A percentile compares a stretch with the other conserved stretches of the same genome.
phyloP scores from a whole-genome alignment of 2,113 vertebrate genomes.

The Nothoprocta pentlandii region DNA sequence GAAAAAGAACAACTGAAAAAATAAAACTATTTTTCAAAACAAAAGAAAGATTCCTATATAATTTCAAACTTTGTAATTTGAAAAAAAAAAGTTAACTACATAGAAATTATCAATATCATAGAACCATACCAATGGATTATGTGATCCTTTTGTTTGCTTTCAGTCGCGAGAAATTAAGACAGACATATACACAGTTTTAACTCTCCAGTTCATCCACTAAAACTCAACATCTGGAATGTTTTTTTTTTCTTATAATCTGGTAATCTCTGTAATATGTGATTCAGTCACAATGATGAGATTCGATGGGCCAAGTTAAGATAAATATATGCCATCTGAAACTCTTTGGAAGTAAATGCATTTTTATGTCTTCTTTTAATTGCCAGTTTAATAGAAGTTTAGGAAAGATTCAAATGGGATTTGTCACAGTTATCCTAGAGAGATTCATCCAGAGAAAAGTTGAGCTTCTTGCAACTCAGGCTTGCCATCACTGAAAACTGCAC shows the following conservation, averaged over 20 bases:
- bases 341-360: background rate
- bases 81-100: background rate
- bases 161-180: background rate
- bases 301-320: accelerated
- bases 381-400: background rate
- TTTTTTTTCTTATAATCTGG: background rate
- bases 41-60: background rate
- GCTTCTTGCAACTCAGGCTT: background rate
- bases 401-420: background rate
- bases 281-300: background rate
- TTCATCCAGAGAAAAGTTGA: background rate
- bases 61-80: background rate
- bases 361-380: background rate
- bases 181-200: accelerated
- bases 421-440: background rate
- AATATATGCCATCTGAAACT: background rate
- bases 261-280: background rate
- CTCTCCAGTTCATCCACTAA: background rate
- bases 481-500: background rate
- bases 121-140: background rate
- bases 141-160: background rate
- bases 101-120: background rate
- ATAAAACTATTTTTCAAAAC: background rate
- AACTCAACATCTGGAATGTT: background rate
- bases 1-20: background rate